phyloP scores from a whole-genome alignment of 2,888 invertebrate species.

The Parnassius smintheus region DNA sequence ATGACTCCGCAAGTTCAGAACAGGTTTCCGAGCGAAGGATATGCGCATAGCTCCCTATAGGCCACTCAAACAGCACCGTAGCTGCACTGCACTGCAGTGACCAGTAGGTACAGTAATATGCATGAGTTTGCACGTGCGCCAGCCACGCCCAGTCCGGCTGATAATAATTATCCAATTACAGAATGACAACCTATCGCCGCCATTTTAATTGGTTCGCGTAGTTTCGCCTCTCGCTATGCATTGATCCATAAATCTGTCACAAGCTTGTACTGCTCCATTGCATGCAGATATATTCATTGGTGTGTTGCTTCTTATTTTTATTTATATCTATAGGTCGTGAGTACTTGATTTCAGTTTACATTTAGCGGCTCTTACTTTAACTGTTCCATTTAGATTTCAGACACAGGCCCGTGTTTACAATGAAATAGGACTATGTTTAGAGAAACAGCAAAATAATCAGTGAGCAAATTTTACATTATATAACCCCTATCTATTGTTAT shows the following conservation, averaged over 20 bases:
- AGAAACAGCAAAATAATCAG: too few relatives aligned
- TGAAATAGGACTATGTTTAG: too few relatives aligned
- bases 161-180: slow-evolving; percentile 79
- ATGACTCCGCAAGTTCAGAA: slow-evolving; percentile 8
- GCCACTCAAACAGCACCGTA: slow-evolving; percentile 6
- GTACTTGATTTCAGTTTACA: too few relatives aligned
- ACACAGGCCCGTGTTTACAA: too few relatives aligned
- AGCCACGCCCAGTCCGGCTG: slow-evolving; percentile 62
- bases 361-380: too few relatives aligned
- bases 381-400: too few relatives aligned
- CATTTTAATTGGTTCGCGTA: slow-evolving; percentile 72
- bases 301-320: slow-evolving; percentile 1
- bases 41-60: slow-evolving; percentile 4
- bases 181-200: slow-evolving; percentile 71
- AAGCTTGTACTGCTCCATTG: slow-evolving; percentile 14
- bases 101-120: slow-evolving; percentile 26
- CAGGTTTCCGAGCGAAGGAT: slow-evolving; percentile 14
- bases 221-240: slow-evolving; percentile 47
- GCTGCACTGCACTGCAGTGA: slow-evolving; percentile 25
- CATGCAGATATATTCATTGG: slow-evolving; percentile 21
- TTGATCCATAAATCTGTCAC: slow-evolving; percentile 51
- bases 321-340: not conserved
- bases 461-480: too few relatives aligned
- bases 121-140: slow-evolving; percentile 43
- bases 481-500: too few relatives aligned